Conservation (phyloP, 2,113 vertebrate species). For the Stigmatopora argus region DNA sequence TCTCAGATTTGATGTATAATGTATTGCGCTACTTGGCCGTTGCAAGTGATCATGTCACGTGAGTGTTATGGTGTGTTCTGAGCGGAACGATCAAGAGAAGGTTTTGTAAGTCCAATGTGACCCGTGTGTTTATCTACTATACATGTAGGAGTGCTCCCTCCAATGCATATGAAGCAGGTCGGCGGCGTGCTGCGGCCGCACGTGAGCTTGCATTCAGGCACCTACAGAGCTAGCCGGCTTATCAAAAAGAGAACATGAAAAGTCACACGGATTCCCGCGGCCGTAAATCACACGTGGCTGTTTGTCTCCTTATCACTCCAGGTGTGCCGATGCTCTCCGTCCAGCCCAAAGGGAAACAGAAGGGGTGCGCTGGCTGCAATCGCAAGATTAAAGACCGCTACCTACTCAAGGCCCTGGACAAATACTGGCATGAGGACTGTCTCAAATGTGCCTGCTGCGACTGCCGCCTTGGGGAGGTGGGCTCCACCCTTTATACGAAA, state of each 20-base stretch:
- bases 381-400: slow-evolving; percentile 99
- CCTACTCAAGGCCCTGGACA: slow-evolving; percentile 98
- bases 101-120: slow-evolving; percentile 61
- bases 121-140: slow-evolving; percentile 66
- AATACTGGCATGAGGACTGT: slow-evolving; percentile 99
- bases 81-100: slow-evolving; percentile 38
- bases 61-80: slow-evolving; percentile 55
- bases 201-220: slow-evolving; percentile 45
- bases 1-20: slow-evolving; percentile 11
- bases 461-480: slow-evolving; percentile 97
- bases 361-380: slow-evolving; percentile 98
- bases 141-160: slow-evolving; percentile 63
- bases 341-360: slow-evolving; percentile 99
- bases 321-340: slow-evolving; percentile 98
- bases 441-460: slow-evolving; percentile 99
- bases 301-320: slow-evolving; percentile 75
- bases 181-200: slow-evolving; percentile 44
- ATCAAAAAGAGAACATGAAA: slow-evolving; percentile 72
- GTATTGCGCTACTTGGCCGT: slow-evolving; percentile 26
- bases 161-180: slow-evolving; percentile 71
- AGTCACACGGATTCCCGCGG: slow-evolving; percentile 64
- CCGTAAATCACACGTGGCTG: slow-evolving; percentile 67
- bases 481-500: slow-evolving; percentile 99
- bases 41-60: slow-evolving; percentile 53
- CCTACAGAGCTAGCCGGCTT: slow-evolving; percentile 60